phyloP scores from a whole-genome alignment of 2,797 vertebrate species.

The Pseudochirops corinnae region DNA sequence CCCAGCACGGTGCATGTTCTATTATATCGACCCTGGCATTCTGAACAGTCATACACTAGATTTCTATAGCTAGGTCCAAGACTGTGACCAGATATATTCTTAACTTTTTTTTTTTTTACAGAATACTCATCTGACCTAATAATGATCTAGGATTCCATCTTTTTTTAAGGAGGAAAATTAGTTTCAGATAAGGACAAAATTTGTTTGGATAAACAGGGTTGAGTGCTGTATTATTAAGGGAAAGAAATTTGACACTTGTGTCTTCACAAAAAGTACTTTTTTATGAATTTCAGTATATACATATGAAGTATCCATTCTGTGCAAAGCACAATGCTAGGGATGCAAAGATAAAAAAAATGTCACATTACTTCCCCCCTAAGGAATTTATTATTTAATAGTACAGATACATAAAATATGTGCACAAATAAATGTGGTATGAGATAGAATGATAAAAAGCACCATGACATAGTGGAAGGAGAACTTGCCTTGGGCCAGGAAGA shows the following conservation, averaged over 20 bases:
- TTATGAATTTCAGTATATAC: neutral
- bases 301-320: conserved; percentile 14
- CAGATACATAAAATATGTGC: neutral
- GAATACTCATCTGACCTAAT: conserved; percentile 13
- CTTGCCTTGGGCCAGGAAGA: neutral
- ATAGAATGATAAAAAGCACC: neutral
- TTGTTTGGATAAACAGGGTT: neutral
- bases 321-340: conserved; percentile 18
- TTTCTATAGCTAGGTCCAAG: conserved; percentile 33
- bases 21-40: conserved; percentile 52
- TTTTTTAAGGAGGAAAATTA: conserved; percentile 48
- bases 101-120: conserved; percentile 3
- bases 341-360: no score
- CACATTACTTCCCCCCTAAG: no score
- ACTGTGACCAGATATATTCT: conserved; percentile 30
- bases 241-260: conserved; percentile 24
- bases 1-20: conserved; percentile 57
- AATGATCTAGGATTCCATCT: conserved; percentile 35
- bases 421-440: neutral
- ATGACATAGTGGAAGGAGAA: neutral
- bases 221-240: neutral
- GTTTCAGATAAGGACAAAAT: neutral
- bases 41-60: conserved; percentile 55
- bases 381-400: neutral
- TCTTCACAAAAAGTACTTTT: conserved; percentile 27